These are phyloP conservation scores for Syngnathoides biaculeatus DNA, from an alignment of 2,113 vertebrate genomes.

Conservation along the genomic window DNA sequence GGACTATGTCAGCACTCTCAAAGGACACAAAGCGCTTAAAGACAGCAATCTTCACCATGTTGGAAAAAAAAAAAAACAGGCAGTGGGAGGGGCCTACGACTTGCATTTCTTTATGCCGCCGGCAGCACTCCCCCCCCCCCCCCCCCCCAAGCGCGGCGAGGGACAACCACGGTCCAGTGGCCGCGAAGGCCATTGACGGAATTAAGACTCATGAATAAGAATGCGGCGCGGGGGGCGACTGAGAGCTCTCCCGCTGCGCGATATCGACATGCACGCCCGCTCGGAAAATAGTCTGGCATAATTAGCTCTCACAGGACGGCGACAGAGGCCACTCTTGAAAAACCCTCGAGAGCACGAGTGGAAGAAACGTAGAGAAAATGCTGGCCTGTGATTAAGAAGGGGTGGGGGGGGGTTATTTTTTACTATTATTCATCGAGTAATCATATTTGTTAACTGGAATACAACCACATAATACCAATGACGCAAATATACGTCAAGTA, in stretches of 20 bases:
- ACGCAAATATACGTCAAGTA: too few relatives aligned
- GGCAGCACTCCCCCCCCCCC: too few relatives aligned
- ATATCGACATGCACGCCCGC: constrained; percentile 62
- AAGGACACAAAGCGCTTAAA: not conserved
- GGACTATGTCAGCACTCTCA: constrained; percentile 26
- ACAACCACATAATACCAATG: too few relatives aligned
- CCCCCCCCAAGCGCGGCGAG: constrained; percentile 14
- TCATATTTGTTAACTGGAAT: too few relatives aligned
- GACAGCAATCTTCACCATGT: not conserved
- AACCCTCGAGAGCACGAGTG: constrained; percentile 14
- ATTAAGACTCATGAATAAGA: constrained; percentile 67
- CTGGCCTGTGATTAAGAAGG: constrained; percentile 6
- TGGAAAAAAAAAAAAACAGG: not conserved
- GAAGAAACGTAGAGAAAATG: not conserved
- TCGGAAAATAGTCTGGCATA: constrained; percentile 56
- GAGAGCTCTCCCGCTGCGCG: constrained; percentile 56
- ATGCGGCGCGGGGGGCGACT: constrained; percentile 34
- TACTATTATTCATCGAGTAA: too few relatives aligned
- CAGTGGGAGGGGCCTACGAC: not conserved
- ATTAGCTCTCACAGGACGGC: constrained; percentile 9
- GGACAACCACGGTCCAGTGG: constrained; percentile 39
- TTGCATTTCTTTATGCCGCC: constrained; percentile 20
- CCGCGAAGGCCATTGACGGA: constrained; percentile 57
- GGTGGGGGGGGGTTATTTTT: not conserved
- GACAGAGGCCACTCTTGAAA: constrained; percentile 44